Evolutionary conservation across 2,113 vertebrate genomes (phyloP).

Genomic region (Solea senegalensis): DNA sequence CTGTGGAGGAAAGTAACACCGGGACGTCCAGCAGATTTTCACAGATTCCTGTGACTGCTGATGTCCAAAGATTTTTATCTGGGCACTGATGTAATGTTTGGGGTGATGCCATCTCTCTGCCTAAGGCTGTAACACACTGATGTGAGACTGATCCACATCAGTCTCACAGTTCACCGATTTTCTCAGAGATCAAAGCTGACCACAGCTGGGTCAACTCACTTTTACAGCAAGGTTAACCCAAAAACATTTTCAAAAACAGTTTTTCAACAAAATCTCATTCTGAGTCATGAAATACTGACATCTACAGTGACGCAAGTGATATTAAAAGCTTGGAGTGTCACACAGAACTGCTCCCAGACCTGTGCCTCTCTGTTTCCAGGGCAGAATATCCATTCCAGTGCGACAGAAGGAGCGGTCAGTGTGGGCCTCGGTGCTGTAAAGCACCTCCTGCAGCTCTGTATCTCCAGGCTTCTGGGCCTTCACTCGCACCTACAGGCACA

Average conservation of each 20-base stretch:
- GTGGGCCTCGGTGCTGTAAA: slow-evolving; percentile 82
- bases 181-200: no score
- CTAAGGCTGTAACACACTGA: slow-evolving; percentile 10
- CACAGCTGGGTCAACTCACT: no score
- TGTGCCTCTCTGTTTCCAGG: slow-evolving; percentile 73
- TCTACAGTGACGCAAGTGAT: neutral
- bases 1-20: neutral
- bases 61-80: neutral
- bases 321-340: neutral
- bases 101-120: slow-evolving; percentile 4
- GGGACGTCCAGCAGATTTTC: neutral
- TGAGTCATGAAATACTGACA: no score
- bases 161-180: slow-evolving; percentile 4
- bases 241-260: neutral
- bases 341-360: slow-evolving; percentile 41
- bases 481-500: slow-evolving; percentile 67
- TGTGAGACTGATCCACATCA: slow-evolving; percentile 11
- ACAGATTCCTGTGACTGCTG: neutral
- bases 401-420: slow-evolving; percentile 79
- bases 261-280: no score
- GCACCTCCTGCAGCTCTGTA: slow-evolving; percentile 73
- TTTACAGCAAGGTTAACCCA: neutral
- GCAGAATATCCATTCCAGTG: slow-evolving; percentile 73
- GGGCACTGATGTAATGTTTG: slow-evolving; percentile 15
- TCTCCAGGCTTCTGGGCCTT: slow-evolving; percentile 79